Conservation (phyloP, 2,113 vertebrate species). For the Cnemophilus loriae region DNA sequence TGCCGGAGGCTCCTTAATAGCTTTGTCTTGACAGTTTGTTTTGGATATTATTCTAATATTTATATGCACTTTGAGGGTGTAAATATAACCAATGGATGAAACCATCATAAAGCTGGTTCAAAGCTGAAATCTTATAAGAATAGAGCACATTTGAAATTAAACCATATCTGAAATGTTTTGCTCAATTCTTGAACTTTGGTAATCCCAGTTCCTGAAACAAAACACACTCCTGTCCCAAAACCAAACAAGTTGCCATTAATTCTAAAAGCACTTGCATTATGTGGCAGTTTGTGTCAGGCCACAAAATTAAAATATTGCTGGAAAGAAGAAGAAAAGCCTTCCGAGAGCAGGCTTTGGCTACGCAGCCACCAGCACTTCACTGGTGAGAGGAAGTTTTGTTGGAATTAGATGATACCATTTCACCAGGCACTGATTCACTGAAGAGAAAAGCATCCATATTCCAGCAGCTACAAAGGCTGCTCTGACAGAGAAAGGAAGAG, state of each 20-base stretch:
- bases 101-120: not conserved
- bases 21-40: constrained; percentile 30
- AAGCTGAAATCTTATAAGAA: not conserved
- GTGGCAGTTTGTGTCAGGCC: not conserved
- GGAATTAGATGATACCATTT: not conserved
- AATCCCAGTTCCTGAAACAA: not conserved
- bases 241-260: not conserved
- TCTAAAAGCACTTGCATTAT: not conserved
- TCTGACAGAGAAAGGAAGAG: not conserved
- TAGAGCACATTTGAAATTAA: not conserved
- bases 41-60: constrained; percentile 41
- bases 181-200: not conserved
- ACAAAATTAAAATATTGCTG: not conserved
- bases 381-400: not conserved
- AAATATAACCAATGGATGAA: constrained; percentile 5
- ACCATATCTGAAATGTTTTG: not conserved
- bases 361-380: not conserved
- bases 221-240: not conserved
- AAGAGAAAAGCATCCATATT: not conserved
- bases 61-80: constrained; percentile 1
- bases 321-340: not conserved
- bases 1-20: not conserved
- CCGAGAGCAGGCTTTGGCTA: not conserved
- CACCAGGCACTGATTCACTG: not conserved
- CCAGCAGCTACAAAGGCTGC: not conserved